These are phyloP conservation scores for Perca flavescens DNA, from an alignment of 2,113 vertebrate genomes.

Conservation along the genomic window DNA sequence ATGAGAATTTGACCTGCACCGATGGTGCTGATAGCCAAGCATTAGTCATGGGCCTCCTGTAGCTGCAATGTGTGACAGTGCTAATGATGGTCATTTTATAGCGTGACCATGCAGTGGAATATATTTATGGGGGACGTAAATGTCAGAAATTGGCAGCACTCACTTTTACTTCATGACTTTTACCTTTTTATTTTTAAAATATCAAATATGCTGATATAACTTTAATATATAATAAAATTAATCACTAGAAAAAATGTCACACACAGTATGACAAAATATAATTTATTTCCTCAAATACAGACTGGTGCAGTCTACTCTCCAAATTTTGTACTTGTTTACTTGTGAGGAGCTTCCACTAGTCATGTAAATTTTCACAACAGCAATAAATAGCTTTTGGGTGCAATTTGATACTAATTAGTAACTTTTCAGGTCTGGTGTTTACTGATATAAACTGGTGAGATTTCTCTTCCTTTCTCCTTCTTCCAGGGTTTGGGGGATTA, in stretches of 20 bases:
- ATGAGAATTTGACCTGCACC: slow-evolving; percentile 87
- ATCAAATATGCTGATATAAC: slow-evolving; percentile 61
- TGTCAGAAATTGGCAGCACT: slow-evolving; percentile 82
- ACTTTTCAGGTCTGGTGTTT: slow-evolving; percentile 58
- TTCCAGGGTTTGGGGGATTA: slow-evolving; percentile 79
- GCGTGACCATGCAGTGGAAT: slow-evolving; percentile 89
- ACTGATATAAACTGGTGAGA: slow-evolving; percentile 60
- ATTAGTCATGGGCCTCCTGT: slow-evolving; percentile 92
- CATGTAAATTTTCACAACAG: slow-evolving; percentile 25
- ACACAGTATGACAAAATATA: background rate
- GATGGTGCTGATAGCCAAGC: slow-evolving; percentile 86
- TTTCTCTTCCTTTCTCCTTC: slow-evolving; percentile 28
- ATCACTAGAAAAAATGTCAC: slow-evolving; percentile 18
- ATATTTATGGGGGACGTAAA: slow-evolving; percentile 88
- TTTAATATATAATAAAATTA: background rate
- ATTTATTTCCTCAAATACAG: slow-evolving; percentile 24
- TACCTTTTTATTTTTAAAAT: slow-evolving; percentile 64
- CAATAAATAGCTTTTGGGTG: slow-evolving; percentile 39
- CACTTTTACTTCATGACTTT: slow-evolving; percentile 72
- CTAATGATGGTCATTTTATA: slow-evolving; percentile 95
- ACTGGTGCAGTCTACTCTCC: background rate
- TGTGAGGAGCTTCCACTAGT: slow-evolving; percentile 13
- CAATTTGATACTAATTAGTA: slow-evolving; percentile 55
- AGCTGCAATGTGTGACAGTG: slow-evolving; percentile 88
- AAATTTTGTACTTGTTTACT: background rate